phyloP scores from a whole-genome alignment of 2,113 vertebrate species.

The Rhabdornis inornatus region DNA sequence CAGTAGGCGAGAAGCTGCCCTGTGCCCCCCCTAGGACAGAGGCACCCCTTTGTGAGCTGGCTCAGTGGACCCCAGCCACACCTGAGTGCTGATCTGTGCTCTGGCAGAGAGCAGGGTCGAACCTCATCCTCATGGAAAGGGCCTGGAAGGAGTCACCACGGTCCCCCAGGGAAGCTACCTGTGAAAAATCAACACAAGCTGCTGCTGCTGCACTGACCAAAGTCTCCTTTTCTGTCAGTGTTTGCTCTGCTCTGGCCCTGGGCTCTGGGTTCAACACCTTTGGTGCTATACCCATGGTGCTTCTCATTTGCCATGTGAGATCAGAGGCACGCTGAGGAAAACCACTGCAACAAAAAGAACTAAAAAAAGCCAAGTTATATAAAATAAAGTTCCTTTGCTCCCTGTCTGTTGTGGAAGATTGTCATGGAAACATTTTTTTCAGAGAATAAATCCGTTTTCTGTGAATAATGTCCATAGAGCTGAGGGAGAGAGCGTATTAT shows the following conservation, averaged over 20 bases:
- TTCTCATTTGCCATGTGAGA: background rate
- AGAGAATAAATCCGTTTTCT: conserved; percentile 53
- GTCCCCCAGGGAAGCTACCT: background rate
- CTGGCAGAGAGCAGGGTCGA: background rate
- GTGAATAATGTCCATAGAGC: conserved; percentile 16
- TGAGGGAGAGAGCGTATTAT: background rate
- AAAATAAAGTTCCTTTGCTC: conserved; percentile 53
- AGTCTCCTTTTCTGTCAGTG: background rate
- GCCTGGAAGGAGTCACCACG: background rate
- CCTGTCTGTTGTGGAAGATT: conserved; percentile 59
- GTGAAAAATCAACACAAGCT: background rate
- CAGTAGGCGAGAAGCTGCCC: background rate
- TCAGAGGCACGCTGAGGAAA: background rate
- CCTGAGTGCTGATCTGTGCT: background rate
- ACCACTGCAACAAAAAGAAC: conserved; percentile 25
- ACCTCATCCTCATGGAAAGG: background rate
- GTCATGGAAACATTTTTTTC: conserved; percentile 63
- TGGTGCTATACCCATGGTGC: background rate
- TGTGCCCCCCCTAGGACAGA: fast-evolving
- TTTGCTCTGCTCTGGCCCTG: background rate
- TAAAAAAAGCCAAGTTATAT: conserved; percentile 58
- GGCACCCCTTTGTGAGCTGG: background rate
- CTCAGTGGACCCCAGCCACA: background rate
- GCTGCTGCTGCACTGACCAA: background rate
- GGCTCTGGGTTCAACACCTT: background rate